Conservation (phyloP, 2,888 invertebrate genomes). For the Lissonota sp. region DNA sequence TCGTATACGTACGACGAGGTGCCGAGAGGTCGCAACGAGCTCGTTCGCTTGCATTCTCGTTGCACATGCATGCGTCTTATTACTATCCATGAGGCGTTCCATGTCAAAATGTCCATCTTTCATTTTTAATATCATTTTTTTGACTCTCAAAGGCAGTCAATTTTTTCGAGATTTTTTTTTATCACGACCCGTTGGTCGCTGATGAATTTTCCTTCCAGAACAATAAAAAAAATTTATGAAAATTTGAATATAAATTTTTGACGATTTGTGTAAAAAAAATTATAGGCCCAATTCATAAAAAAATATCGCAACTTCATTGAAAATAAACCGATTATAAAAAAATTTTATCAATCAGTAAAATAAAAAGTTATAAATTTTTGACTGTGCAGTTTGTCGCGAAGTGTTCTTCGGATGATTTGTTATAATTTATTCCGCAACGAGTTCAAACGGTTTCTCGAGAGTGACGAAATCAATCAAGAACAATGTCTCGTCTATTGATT, state of each 20-base stretch:
- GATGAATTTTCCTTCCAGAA: neutral
- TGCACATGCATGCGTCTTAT: slow-evolving; percentile 27
- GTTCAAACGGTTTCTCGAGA: slow-evolving; percentile 1
- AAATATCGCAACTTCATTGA: neutral
- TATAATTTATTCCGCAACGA: neutral
- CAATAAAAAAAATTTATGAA: neutral
- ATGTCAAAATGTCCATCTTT: neutral
- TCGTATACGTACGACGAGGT: slow-evolving; percentile 62
- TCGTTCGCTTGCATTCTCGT: slow-evolving; percentile 60
- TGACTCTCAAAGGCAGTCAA: too few relatives aligned
- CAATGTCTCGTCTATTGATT: slow-evolving; percentile 45
- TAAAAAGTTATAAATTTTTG: neutral
- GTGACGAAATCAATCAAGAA: slow-evolving; percentile 23
- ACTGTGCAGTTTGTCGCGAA: slow-evolving; percentile 7
- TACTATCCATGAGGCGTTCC: slow-evolving; percentile 33
- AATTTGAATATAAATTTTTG: neutral
- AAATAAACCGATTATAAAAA: neutral
- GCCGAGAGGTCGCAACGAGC: slow-evolving; percentile 57
- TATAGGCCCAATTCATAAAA: neutral
- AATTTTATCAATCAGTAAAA: neutral
- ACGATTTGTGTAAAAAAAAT: neutral
- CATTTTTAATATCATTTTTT: neutral
- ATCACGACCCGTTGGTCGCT: too few relatives aligned
- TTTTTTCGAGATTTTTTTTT: too few relatives aligned
- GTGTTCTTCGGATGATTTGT: slow-evolving; percentile 9